These are phyloP conservation scores for Leptogaster cylindrica DNA, from an alignment of 2,888 invertebrate species.

Conservation along the genomic window DNA sequence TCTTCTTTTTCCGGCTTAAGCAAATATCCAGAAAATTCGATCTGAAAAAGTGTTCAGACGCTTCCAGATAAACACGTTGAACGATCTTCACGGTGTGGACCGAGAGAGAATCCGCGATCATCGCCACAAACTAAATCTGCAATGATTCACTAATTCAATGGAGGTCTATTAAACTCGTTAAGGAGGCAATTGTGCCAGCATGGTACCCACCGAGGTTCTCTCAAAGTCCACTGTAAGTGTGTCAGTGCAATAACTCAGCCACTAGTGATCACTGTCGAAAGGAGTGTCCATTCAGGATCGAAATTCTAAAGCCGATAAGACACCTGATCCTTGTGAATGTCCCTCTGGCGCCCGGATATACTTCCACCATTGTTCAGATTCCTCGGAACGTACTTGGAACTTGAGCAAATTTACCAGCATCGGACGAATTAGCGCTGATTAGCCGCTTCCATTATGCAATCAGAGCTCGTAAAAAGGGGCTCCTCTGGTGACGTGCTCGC, in stretches of 20 bases:
- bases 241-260: conserved; percentile 15
- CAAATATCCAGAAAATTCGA: no score
- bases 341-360: neutral
- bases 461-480: conserved; percentile 37
- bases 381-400: neutral
- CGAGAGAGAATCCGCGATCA: no score
- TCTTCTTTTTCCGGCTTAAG: no score
- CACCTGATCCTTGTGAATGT: neutral
- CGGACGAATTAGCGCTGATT: conserved; percentile 43
- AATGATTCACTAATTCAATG: conserved; percentile 25
- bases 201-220: neutral
- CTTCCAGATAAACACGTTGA: no score
- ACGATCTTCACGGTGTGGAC: no score
- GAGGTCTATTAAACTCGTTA: conserved; percentile 32
- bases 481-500: conserved; percentile 2
- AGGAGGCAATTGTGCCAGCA: conserved; percentile 21
- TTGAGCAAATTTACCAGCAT: neutral
- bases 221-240: conserved; percentile 19
- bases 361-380: conserved; percentile 13
- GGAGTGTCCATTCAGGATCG: no score
- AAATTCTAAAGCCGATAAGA: neutral
- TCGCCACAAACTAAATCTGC: neutral
- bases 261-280: conserved; percentile 7
- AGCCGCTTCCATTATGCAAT: conserved; percentile 45
- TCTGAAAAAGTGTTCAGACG: no score